Evolutionary conservation across 2,113 vertebrate species (phyloP).

Genomic region (Paratilapia polleni): DNA sequence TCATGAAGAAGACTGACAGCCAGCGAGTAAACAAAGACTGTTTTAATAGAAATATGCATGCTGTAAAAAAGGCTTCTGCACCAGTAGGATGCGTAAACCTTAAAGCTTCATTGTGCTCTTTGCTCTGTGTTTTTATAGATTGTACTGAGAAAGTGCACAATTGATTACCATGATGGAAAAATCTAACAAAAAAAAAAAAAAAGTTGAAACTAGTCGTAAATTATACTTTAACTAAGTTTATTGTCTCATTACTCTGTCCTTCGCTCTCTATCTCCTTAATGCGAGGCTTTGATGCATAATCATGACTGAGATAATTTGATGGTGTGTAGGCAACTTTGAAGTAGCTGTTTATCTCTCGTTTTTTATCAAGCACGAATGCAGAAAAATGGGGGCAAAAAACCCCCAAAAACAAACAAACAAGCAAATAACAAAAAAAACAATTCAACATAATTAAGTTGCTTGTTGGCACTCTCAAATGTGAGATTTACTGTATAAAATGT

Average conservation of each 20-base stretch:
- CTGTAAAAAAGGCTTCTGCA: neutral
- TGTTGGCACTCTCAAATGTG: neutral
- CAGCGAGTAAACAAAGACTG: neutral
- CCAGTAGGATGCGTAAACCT: neutral
- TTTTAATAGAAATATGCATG: neutral
- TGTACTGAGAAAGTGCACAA: neutral
- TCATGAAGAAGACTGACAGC: neutral
- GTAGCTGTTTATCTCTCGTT: neutral
- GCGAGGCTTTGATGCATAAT: constrained; percentile 7
- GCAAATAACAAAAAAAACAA: too few relatives aligned
- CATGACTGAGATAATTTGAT: constrained; percentile 22
- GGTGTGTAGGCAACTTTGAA: neutral
- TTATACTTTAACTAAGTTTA: neutral
- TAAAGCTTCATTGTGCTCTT: neutral
- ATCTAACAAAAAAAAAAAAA: neutral
- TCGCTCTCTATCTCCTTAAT: neutral
- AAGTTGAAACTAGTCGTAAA: neutral
- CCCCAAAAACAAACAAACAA: too few relatives aligned
- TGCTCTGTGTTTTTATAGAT: neutral
- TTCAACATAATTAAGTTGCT: neutral
- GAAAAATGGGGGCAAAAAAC: neutral
- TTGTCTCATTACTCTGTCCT: neutral
- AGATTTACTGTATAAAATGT: neutral
- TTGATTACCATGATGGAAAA: neutral
- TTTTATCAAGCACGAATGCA: neutral